A percentile compares a stretch with the other conserved stretches of the same genome.
These are phyloP conservation scores for Scolopax bukidnonensis DNA, from an alignment of 2,797 vertebrate genomes.

Conservation along the genomic window DNA sequence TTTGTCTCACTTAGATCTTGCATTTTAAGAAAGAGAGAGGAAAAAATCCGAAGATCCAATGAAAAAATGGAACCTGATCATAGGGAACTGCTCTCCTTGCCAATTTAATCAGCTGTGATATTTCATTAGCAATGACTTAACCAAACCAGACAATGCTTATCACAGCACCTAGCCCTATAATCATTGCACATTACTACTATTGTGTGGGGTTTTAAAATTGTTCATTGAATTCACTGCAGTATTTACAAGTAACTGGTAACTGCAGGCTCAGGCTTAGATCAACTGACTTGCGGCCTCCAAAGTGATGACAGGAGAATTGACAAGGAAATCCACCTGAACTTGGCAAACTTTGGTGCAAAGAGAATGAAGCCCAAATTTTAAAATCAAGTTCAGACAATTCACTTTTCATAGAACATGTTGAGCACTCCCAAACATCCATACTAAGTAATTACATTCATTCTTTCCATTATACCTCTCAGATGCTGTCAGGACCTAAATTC, in stretches of 20 bases:
- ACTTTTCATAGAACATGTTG: neutral
- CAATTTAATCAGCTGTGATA: constrained; percentile 44
- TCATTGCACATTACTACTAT: constrained; percentile 8
- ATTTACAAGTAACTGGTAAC: neutral
- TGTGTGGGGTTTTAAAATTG: neutral
- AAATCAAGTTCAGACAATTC: neutral
- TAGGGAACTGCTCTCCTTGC: neutral
- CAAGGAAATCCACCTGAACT: neutral
- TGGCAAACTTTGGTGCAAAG: neutral
- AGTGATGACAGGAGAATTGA: neutral
- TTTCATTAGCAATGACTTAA: constrained; percentile 61
- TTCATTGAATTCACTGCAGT: neutral
- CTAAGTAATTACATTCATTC: neutral
- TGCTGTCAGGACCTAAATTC: neutral
- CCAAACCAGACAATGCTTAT: constrained; percentile 50
- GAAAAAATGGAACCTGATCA: neutral
- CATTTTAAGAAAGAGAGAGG: neutral
- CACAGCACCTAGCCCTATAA: neutral
- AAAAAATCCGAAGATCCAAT: neutral
- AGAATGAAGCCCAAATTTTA: neutral
- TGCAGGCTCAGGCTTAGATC: neutral
- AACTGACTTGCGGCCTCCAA: neutral
- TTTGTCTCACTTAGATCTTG: neutral
- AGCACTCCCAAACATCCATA: neutral
- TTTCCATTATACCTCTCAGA: neutral